Conservation (phyloP, 2,888 invertebrate species). For the Idaea aversata region DNA sequence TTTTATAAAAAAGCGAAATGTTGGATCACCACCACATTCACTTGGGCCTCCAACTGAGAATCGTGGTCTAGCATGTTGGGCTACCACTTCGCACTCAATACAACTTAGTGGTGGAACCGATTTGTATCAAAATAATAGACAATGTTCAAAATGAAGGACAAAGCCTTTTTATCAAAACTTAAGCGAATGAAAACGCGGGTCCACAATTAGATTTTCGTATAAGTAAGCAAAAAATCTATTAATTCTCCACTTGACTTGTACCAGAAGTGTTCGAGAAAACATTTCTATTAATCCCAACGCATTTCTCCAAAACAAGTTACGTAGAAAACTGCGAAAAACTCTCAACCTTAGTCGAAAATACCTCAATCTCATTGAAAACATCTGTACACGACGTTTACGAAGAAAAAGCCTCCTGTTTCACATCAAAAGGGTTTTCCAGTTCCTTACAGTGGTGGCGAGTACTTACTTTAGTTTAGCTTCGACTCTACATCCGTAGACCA, state of each 20-base stretch:
- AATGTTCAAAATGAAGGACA: not conserved
- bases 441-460: not conserved
- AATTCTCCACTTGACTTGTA: too few species aligned
- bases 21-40: too few species aligned
- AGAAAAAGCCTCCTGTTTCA: constrained; percentile 17
- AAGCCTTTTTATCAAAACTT: not conserved
- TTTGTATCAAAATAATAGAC: too few species aligned
- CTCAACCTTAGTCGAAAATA: constrained; percentile 8
- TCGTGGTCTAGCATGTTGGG: too few species aligned
- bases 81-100: too few species aligned
- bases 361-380: constrained; percentile 22
- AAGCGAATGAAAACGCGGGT: too few species aligned
- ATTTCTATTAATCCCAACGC: too few species aligned
- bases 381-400: constrained; percentile 18
- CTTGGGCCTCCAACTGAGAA: too few species aligned
- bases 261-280: too few species aligned
- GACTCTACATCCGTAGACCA: not conserved
- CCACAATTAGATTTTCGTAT: too few species aligned
- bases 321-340: not conserved
- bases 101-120: too few species aligned
- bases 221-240: too few species aligned
- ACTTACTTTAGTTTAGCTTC: constrained; percentile 1
- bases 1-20: not conserved
- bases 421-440: constrained; percentile 22
- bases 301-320: not conserved